Evolutionary conservation across 2,113 vertebrate species (phyloP).

Genomic region (western clawed frog (Xenopus tropicalis)): DNA sequence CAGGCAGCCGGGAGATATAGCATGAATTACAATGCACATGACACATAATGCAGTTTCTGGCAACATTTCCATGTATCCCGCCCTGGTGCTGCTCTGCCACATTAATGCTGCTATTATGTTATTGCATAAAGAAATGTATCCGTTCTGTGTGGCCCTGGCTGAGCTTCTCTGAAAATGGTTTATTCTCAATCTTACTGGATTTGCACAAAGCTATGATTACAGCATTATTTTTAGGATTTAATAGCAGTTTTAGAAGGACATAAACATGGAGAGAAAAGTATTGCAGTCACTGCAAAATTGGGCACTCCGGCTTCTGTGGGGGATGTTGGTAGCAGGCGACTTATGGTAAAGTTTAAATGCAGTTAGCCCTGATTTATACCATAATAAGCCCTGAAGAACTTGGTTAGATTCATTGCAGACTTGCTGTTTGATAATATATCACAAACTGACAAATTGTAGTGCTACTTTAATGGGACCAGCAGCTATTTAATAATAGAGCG

Average conservation of each 20-base stretch:
- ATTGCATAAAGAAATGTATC: conserved; percentile 7
- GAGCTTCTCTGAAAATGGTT: background rate
- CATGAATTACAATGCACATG: conserved; percentile 18
- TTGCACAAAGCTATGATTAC: background rate
- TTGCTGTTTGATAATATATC: too few relatives aligned
- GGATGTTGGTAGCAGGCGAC: too few relatives aligned
- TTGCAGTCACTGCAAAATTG: background rate
- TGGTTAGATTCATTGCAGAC: too few relatives aligned
- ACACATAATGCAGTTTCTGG: conserved; percentile 17
- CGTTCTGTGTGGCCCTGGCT: background rate
- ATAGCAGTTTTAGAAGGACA: background rate
- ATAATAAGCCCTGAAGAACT: too few relatives aligned
- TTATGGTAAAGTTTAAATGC: too few relatives aligned
- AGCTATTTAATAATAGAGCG: too few relatives aligned
- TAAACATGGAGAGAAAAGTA: background rate
- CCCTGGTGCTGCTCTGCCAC: background rate
- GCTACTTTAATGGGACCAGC: too few relatives aligned
- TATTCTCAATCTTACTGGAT: background rate
- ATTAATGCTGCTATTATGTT: conserved; percentile 14
- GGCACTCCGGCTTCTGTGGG: background rate
- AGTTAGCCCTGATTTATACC: too few relatives aligned
- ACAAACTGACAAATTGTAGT: too few relatives aligned
- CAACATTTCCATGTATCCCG: conserved; percentile 2
- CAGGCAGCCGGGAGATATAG: conserved; percentile 15
- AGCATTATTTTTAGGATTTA: background rate